Conservation (phyloP, 2,888 invertebrate genomes). For the Julus scanicus region DNA sequence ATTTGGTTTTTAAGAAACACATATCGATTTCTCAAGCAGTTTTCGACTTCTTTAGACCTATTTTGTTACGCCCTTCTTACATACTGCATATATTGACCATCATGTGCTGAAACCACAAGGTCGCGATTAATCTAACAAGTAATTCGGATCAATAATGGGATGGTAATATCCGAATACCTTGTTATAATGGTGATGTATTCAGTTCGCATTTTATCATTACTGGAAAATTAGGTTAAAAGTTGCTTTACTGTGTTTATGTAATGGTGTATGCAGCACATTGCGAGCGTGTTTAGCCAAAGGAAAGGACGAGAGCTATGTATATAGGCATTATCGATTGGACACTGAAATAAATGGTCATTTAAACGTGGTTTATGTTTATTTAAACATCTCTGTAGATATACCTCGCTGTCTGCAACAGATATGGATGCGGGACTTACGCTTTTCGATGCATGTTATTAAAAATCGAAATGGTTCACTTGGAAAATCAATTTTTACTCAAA, state of each 20-base stretch:
- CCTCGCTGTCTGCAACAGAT: not conserved
- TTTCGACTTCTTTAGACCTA: not conserved
- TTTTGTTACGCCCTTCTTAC: no score
- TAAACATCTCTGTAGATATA: not conserved
- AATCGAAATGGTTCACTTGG: constrained; percentile 26
- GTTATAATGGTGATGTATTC: not conserved
- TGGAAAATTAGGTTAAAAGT: not conserved
- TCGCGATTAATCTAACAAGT: no score
- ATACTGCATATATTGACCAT: no score
- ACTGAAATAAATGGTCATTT: constrained; percentile 26
- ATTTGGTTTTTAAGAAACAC: no score
- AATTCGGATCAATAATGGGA: not conserved
- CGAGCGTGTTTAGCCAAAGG: not conserved
- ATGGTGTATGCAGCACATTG: no score
- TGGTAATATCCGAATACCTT: not conserved
- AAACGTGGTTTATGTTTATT: constrained; percentile 26
- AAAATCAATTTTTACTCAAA: constrained; percentile 21
- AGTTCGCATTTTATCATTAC: not conserved
- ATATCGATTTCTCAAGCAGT: not conserved
- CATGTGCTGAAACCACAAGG: no score
- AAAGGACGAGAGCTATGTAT: not conserved
- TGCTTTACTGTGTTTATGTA: not conserved
- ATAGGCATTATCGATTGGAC: constrained; percentile 11
- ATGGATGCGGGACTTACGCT: not conserved
- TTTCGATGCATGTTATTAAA: not conserved